These are phyloP conservation scores for Psephotus haematonotus DNA, from an alignment of 2,113 vertebrate species.

Conservation along the genomic window DNA sequence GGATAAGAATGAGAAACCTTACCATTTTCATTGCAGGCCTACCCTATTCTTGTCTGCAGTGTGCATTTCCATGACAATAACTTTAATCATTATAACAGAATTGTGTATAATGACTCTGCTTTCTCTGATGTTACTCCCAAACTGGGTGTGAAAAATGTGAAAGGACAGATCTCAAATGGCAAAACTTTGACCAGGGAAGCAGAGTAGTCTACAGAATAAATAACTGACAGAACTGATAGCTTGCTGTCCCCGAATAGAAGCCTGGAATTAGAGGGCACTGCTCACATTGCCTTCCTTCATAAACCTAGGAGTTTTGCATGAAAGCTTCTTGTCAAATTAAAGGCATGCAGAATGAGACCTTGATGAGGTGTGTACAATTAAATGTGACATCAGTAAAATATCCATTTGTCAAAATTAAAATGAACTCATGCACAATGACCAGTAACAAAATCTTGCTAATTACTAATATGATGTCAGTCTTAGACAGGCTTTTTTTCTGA, in stretches of 20 bases:
- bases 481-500: neutral
- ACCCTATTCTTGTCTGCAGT: neutral
- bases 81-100: neutral
- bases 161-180: slow-evolving; percentile 1
- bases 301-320: neutral
- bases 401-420: neutral
- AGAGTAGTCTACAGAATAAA: neutral
- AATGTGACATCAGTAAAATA: neutral
- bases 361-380: neutral
- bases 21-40: neutral
- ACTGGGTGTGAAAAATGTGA: slow-evolving; percentile 25
- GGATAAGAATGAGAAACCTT: neutral
- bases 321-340: neutral
- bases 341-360: neutral
- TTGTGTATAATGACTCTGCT: neutral
- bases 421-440: neutral
- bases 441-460: neutral
- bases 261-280: neutral
- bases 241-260: neutral
- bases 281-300: neutral
- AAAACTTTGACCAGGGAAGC: neutral
- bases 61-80: slow-evolving; percentile 19
- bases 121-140: slow-evolving; percentile 20
- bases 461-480: neutral
- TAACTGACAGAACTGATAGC: neutral